Conservation (phyloP, 2,113 vertebrate genomes). For the Acrocephalus kingi region DNA sequence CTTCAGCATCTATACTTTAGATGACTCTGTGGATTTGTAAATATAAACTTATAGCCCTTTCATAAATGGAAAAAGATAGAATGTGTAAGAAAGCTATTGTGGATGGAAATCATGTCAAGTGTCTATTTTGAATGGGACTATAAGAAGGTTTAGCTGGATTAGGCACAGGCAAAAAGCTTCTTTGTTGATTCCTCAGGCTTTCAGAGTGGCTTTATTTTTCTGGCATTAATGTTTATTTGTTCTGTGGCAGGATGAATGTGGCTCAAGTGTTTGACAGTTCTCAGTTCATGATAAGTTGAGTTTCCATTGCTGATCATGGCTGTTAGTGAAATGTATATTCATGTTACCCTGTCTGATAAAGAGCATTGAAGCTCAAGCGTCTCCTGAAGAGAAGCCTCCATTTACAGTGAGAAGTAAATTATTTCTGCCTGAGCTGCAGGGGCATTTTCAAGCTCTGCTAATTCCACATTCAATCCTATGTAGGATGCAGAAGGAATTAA, state of each 20-base stretch:
- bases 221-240: constrained; percentile 21
- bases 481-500: constrained; percentile 10
- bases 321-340: not conserved
- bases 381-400: not conserved
- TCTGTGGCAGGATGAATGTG: not conserved
- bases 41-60: not conserved
- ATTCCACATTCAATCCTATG: not conserved
- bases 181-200: constrained; percentile 37
- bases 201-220: constrained; percentile 31
- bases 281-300: not conserved
- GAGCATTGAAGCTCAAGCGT: not conserved
- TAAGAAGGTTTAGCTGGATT: constrained; percentile 50
- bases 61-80: not conserved
- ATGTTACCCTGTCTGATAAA: not conserved
- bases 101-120: not conserved
- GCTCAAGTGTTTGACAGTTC: not conserved
- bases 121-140: not conserved
- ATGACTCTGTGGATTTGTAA: not conserved
- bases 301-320: not conserved
- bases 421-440: constrained; percentile 6
- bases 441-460: constrained; percentile 3
- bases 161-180: constrained; percentile 10
- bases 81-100: not conserved
- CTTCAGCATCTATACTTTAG: not conserved
- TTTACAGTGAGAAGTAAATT: not conserved